Conservation (phyloP, 1,140 invertebrate genomes). For the Cotesia chilonis region DNA sequence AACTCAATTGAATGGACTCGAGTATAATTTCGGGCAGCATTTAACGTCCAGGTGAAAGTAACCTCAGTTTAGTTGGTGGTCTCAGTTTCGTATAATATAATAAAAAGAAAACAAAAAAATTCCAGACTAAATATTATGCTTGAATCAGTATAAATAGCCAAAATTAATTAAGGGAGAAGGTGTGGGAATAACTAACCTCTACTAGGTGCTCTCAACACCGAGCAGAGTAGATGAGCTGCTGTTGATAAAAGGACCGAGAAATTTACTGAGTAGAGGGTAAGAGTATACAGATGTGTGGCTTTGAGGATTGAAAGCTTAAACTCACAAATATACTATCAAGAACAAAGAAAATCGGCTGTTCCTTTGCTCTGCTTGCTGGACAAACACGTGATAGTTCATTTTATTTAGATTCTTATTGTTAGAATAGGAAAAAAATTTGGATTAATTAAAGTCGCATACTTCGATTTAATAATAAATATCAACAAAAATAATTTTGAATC, state of each 20-base stretch:
- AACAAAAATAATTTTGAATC: no score
- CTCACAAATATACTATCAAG: not conserved
- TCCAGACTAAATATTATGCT: slow-evolving; percentile 51
- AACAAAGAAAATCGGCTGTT: no score
- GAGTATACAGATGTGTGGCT: not conserved
- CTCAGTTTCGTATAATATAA: slow-evolving; percentile 22
- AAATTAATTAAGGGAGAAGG: slow-evolving; percentile 49
- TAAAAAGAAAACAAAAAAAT: slow-evolving; percentile 39
- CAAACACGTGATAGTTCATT: no score
- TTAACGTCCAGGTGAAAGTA: not conserved
- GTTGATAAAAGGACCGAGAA: not conserved
- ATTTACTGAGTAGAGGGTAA: not conserved
- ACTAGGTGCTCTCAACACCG: not conserved
- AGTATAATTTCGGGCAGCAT: slow-evolving; percentile 13
- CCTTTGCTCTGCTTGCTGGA: no score
- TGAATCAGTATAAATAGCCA: slow-evolving; percentile 51
- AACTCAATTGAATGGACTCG: slow-evolving; percentile 32
- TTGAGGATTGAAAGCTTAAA: slow-evolving; percentile 23
- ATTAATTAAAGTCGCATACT: no score
- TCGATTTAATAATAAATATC: no score
- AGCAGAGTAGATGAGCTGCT: not conserved
- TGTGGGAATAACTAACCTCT: slow-evolving; percentile 13
- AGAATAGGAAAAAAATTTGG: no score
- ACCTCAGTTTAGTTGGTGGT: slow-evolving; percentile 26
- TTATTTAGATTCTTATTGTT: no score